Base-by-base conservation (phyloP, 2,888 invertebrate species). In the Drosophila ochracea region DNA sequence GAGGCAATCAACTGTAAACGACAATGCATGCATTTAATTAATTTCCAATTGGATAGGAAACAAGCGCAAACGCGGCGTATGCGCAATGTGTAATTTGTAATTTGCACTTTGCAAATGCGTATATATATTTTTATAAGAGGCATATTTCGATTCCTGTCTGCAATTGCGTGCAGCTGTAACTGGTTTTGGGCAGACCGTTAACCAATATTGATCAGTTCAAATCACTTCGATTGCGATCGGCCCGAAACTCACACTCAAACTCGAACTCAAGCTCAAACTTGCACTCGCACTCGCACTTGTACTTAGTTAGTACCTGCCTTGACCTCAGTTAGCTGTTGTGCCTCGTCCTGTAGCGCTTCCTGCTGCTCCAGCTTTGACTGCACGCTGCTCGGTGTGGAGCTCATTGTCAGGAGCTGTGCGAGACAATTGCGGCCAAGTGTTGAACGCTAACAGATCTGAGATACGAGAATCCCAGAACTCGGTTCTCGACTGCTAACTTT, bases 1-100 rank as follows among this genome's bases (percentile, higher is more conserved):
- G 87, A 84, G 57, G 80, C 78, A 30, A 68, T 66, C 67, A 87
- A 80, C 92, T 92, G 54, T 54, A 57, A 71, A 59, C 21, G 53
- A 49, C 3, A 41, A 33, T 37, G 9, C 33, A 25, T 16, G 13
- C 2, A 35, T 16, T 54, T 54, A 4, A 16, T 9, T 21, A 53
- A 35, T 25, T 19, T 5, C 4, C 3, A 30, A 28, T 25, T 47
- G 21, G 13, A 7, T 49, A 11, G 2, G 16, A 9, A 25, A 9
- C 10, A 19, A 43, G 47, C 28, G 25, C 31, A 58, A 35, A 35
- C 63, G 25, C 10, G 59, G 68, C 72, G 72, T 65, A 68, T 76
- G 49, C 67, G 59, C 30, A 35, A 64, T 80, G 33, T 61, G 19
- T 58, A 63, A 39, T 16, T 25, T 47, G 4, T 25, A 25, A 21